A percentile compares a stretch with the other conserved stretches of the same genome.
phyloP scores from a whole-genome alignment of 2,113 vertebrate species.

The Chlamydotis undulata region DNA sequence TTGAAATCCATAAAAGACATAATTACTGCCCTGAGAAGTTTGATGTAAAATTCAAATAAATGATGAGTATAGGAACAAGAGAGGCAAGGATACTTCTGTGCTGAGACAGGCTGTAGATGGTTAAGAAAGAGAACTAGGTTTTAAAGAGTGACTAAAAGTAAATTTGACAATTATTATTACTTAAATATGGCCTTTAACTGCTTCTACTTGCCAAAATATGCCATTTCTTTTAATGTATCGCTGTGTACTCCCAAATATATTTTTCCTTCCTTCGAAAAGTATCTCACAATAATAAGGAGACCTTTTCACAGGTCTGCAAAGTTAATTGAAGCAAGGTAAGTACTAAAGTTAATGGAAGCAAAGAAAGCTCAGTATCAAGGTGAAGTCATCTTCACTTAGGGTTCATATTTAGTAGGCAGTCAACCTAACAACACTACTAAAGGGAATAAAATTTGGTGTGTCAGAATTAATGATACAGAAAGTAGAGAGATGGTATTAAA shows the following conservation, averaged over 20 bases:
- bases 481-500: constrained; percentile 59
- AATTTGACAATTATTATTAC: background rate
- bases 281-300: constrained; percentile 40
- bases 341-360: constrained; percentile 70
- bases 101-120: background rate
- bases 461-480: constrained; percentile 72
- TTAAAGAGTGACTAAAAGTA: background rate
- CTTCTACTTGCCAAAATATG: background rate
- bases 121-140: background rate
- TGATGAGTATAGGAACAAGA: background rate
- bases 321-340: constrained; percentile 67
- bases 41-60: background rate
- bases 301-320: constrained; percentile 55
- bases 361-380: constrained; percentile 64
- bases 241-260: constrained; percentile 8
- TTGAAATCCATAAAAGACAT: background rate
- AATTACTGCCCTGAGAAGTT: background rate
- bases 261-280: constrained; percentile 31
- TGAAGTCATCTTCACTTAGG: constrained; percentile 71
- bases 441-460: constrained; percentile 70
- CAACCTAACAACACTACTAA: constrained; percentile 65
- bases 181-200: background rate
- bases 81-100: background rate
- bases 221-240: background rate
- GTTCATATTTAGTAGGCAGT: constrained; percentile 71